A percentile compares a stretch with the other conserved stretches of the same genome.
Conservation (phyloP, 2,113 vertebrate genomes). For the Phyllostomus hastatus region DNA sequence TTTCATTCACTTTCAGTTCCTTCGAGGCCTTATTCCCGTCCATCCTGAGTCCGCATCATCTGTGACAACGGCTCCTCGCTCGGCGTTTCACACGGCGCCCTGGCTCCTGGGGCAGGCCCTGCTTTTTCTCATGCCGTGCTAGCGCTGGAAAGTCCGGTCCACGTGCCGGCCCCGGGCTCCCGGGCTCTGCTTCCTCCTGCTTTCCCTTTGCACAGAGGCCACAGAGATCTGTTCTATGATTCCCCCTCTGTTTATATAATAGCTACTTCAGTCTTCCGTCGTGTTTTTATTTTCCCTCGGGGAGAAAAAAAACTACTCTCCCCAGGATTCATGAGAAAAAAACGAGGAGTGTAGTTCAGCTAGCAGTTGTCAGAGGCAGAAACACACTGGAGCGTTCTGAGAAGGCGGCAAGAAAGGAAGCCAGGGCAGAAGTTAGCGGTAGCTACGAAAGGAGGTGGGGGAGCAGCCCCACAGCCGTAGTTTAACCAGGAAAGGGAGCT, state of each 20-base stretch:
- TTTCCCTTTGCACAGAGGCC: constrained; percentile 44
- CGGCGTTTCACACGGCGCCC: neutral
- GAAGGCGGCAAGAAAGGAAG: neutral
- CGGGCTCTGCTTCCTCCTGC: neutral
- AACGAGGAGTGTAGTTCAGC: constrained; percentile 30
- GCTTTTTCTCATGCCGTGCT: neutral
- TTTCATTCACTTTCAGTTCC: neutral
- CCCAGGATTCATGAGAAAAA: constrained; percentile 65
- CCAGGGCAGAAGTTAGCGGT: neutral
- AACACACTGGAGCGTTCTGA: neutral
- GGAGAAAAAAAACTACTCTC: constrained; percentile 40
- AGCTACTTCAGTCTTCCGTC: constrained; percentile 57
- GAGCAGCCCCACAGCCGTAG: neutral
- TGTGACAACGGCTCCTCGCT: neutral
- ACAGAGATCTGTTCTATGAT: neutral
- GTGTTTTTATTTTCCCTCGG: constrained; percentile 63
- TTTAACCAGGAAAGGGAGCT: neutral
- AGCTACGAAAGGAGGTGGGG: neutral
- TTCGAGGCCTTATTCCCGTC: neutral
- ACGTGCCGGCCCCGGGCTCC: neutral
- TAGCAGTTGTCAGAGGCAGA: constrained; percentile 18
- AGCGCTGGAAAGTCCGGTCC: neutral
- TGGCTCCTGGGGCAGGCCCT: neutral
- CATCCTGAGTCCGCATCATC: neutral
- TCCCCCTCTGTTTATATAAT: constrained; percentile 58